Percentiles rank a stretch among this genome's conserved stretches.
Evolutionary conservation across 1,140 invertebrate genomes (phyloP).

Genomic region (Parapsyche elsis): DNA sequence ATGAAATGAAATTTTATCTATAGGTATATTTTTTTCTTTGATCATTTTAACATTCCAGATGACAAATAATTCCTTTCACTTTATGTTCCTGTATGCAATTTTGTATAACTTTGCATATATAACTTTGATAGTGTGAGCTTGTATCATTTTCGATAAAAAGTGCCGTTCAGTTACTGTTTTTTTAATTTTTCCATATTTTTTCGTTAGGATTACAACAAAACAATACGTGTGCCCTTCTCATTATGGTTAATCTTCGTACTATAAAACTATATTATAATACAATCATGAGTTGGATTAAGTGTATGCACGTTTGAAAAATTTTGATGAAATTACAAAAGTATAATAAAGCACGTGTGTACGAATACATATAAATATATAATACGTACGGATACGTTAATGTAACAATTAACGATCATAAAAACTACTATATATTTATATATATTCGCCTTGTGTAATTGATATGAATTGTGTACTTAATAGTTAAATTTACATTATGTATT

Average conservation of each 20-base stretch:
- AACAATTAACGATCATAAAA: no score
- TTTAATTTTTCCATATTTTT: neutral
- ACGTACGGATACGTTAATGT: no score
- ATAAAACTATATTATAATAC: neutral
- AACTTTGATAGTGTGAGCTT: no score
- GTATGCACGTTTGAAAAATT: conserved; percentile 33
- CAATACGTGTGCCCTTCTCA: neutral
- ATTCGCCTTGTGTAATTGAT: conserved; percentile 37
- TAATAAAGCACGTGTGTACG: neutral
- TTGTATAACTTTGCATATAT: no score
- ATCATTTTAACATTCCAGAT: no score
- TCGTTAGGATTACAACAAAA: neutral
- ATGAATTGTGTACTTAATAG: conserved; percentile 32
- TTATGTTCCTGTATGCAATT: no score
- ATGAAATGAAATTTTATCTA: no score
- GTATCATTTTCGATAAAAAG: no score
- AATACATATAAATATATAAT: no score
- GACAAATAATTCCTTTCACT: no score
- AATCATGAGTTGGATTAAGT: conserved; percentile 12
- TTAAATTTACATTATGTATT: conserved; percentile 23
- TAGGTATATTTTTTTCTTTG: no score
- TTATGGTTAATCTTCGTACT: neutral
- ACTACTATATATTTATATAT: neutral
- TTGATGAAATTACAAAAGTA: neutral
- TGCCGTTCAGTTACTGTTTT: neutral